Percentiles rank a stretch among this genome's conserved stretches.
Evolutionary conservation across 2,888 invertebrate genomes (phyloP).

Genomic region (Rhogogaster chlorosoma): DNA sequence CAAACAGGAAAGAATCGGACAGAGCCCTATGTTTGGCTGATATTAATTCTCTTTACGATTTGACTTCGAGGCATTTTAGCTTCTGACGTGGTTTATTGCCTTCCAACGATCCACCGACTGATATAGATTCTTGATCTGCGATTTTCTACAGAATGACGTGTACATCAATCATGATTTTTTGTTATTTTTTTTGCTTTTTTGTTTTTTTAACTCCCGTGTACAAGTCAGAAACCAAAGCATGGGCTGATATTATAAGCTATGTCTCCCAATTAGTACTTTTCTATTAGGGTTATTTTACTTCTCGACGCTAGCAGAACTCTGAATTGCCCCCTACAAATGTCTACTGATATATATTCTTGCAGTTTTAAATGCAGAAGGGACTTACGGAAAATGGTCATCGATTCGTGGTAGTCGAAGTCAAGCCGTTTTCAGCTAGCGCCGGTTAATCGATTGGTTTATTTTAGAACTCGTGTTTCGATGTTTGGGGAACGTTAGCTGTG

Average conservation of each 20-base stretch:
- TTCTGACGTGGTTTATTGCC: conserved; percentile 15
- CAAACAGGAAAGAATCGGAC: conserved; percentile 12
- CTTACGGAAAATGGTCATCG: background rate
- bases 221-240: background rate
- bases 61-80: background rate
- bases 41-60: conserved; percentile 45
- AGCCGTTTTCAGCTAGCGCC: background rate
- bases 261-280: background rate
- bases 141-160: background rate
- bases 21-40: conserved; percentile 25
- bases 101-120: background rate
- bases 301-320: background rate
- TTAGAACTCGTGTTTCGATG: conserved; percentile 22
- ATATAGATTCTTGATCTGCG: conserved; percentile 7
- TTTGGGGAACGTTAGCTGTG: background rate
- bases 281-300: background rate
- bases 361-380: background rate
- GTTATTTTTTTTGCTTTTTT: too few relatives aligned
- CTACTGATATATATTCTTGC: background rate
- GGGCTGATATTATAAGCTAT: background rate
- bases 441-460: conserved; percentile 18
- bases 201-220: background rate
- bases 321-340: background rate
- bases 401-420: background rate
- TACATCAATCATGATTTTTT: background rate